Evolutionary conservation across 2,113 vertebrate species (phyloP), one percentile per base, ranked within the genome.

Genomic region (Poicephalus meyeri): DNA sequence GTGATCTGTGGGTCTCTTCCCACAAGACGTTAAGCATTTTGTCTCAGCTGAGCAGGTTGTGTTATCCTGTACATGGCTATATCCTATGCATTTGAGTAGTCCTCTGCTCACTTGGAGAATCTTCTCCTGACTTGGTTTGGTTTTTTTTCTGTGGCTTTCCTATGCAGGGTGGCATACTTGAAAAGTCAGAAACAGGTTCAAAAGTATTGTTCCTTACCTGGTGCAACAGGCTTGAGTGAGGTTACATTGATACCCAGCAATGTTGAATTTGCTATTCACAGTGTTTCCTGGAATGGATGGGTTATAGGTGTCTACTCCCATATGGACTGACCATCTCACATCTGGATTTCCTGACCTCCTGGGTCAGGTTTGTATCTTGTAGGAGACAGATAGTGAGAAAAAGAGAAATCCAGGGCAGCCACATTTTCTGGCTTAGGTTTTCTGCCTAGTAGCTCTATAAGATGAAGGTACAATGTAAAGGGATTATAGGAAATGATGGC

Each of bases 51-150:
- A 70, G 12, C n/a, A 63, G 7, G 0, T 37, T 37, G 37, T 61
- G 9, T 41, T 17, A 39, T 31, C 44, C n/a, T 86, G 49, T 70
- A 41, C 24, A 18, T 64, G 35, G 42, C 39, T 63, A 24, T 71
- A 60, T 71, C 35, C 55, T 58, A 11, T 0, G 0, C 0, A 0
- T 10, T 6, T 49, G 37, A 74, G 12, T 71, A 68, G 65, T 65
- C 21, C 16, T 55, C 41, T 53, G 18, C 10, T 80, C 47, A 37
- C 49, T 86, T 63, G 55, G 61, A 46, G 20, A 74, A 21, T 71
- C 25, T 39, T 78, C 78, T 17, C 61, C 33, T 53, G 17, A 71
- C 44, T 19, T 39, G 21, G 17, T 52, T 49, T 11, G 6, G 11
- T 26, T 52, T 28, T 29, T 52, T 56, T 35, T 28, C 13, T 16